A percentile compares a stretch with the other conserved stretches of the same genome.
These are phyloP conservation scores for Drosophila eugracilis DNA, from an alignment of 1,140 invertebrate genomes.

Conservation along the genomic window DNA sequence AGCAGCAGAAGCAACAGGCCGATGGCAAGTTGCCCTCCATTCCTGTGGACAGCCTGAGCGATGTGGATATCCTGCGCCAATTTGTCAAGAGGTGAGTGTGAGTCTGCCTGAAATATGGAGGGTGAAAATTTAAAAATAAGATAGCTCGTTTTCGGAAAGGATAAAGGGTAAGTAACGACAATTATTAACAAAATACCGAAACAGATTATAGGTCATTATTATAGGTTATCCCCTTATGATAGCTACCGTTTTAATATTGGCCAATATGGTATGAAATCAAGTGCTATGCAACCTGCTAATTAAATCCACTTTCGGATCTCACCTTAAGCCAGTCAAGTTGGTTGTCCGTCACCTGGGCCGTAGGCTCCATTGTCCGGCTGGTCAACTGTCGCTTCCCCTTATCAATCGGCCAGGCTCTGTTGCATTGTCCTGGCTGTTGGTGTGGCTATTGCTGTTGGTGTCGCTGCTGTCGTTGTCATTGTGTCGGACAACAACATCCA, in stretches of 20 bases:
- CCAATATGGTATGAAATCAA: not conserved
- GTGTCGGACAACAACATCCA: slow-evolving; percentile 36
- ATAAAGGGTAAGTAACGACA: no score
- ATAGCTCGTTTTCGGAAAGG: not conserved
- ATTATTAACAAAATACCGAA: no score
- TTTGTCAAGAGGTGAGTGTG: slow-evolving; percentile 85
- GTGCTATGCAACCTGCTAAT: slow-evolving; percentile 21
- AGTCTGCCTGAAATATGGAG: not conserved
- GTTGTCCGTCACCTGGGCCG: slow-evolving; percentile 39
- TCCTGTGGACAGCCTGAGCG: slow-evolving; percentile 88
- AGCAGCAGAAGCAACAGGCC: slow-evolving; percentile 35
- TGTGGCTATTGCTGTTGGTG: slow-evolving; percentile 31
- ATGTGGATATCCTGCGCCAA: slow-evolving; percentile 88
- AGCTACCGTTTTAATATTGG: not conserved
- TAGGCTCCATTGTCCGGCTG: slow-evolving; percentile 31
- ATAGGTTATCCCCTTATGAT: not conserved
- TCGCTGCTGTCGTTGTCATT: slow-evolving; percentile 51
- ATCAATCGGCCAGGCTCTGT: slow-evolving; percentile 35
- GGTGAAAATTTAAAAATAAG: not conserved
- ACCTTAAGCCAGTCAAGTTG: slow-evolving; percentile 33
- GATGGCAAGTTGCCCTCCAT: slow-evolving; percentile 86
- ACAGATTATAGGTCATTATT: not conserved
- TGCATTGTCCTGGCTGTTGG: slow-evolving; percentile 25
- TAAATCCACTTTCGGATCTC: slow-evolving; percentile 16
- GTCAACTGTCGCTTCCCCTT: slow-evolving; percentile 40